Evolutionary conservation across 2,888 invertebrate genomes (phyloP), one percentile per base, ranked within the genome.

Genomic region (Protula sp.): DNA sequence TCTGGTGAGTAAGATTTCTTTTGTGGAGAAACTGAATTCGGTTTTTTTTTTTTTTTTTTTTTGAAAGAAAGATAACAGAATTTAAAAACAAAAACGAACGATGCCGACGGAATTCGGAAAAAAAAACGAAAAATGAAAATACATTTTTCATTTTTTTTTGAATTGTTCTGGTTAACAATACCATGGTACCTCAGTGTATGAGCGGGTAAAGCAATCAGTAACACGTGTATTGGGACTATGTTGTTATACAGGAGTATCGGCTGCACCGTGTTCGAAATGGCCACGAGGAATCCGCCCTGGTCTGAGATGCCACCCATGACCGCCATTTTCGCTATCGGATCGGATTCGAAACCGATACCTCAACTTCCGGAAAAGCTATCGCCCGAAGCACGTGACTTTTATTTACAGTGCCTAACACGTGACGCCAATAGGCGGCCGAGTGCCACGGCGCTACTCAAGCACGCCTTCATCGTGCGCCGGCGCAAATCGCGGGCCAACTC

Each of bases 291-390:
- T 64, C 81, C 81, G n/a, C 81, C 81, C 54, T 81, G 79, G 76
- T 75, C 60, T 57, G 74, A 81, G 30, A 74, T 79, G 73, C 73
- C 74, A 58, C 79, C 79, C 1, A 74, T 78, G 72, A 77, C 81
- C n/a, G 81, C 81, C 61, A 78, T 81, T 22, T 81, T 80, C 72
- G 77, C 78, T 19, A 81, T 81, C 54, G 81, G 81, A 9, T 73
- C 73, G 47, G 76, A 76, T 47, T 24, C 30, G 1, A 66, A 66
- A 29, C 70, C 73, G 31, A 72, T 77, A 1, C 75, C 77, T 1
- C 65, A 74, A 30, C 64, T 78, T 9, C 74, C 77, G 5, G 70
- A 73, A 1, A 73, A 66, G 45, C 79, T 79, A 61, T 70, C 75
- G 1, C 57, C 58, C 14, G 72, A 76, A 30, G 80, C 80, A 28